phyloP scores from a whole-genome alignment of 2,888 invertebrate genomes.

The Drosophila nigritarsus region DNA sequence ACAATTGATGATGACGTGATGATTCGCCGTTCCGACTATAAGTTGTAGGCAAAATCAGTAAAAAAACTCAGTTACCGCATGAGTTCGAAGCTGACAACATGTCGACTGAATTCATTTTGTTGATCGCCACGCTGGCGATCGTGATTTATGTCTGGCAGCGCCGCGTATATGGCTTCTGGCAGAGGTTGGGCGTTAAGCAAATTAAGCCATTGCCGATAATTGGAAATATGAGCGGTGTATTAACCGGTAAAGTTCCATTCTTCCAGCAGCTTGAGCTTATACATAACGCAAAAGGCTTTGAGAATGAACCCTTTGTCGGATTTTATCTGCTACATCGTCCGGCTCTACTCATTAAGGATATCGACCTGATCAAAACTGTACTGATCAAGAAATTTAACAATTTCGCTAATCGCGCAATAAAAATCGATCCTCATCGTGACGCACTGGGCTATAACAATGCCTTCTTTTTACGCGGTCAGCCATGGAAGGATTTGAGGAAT shows the following conservation, averaged over 20 bases:
- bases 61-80: slow-evolving; percentile 25
- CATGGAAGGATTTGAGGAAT: slow-evolving; percentile 84
- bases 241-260: slow-evolving; percentile 67
- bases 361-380: slow-evolving; percentile 84
- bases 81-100: slow-evolving; percentile 30
- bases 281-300: slow-evolving; percentile 55
- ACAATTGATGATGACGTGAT: neutral
- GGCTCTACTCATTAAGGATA: slow-evolving; percentile 83
- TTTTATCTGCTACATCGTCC: slow-evolving; percentile 84
- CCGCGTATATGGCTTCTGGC: slow-evolving; percentile 72
- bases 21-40: neutral
- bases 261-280: slow-evolving; percentile 76
- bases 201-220: slow-evolving; percentile 80
- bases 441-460: slow-evolving; percentile 83
- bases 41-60: neutral
- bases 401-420: slow-evolving; percentile 82
- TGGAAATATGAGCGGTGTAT: slow-evolving; percentile 82
- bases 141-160: slow-evolving; percentile 65
- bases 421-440: slow-evolving; percentile 79
- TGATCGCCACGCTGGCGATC: slow-evolving; percentile 40
- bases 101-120: slow-evolving; percentile 38
- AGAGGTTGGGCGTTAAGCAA: slow-evolving; percentile 77
- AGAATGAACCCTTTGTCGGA: slow-evolving; percentile 77
- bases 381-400: slow-evolving; percentile 85
- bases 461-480: slow-evolving; percentile 84